Evolutionary conservation across 1,140 invertebrate species (phyloP), one percentile per base, ranked within the genome.

Genomic region (Babylonia areolata): DNA sequence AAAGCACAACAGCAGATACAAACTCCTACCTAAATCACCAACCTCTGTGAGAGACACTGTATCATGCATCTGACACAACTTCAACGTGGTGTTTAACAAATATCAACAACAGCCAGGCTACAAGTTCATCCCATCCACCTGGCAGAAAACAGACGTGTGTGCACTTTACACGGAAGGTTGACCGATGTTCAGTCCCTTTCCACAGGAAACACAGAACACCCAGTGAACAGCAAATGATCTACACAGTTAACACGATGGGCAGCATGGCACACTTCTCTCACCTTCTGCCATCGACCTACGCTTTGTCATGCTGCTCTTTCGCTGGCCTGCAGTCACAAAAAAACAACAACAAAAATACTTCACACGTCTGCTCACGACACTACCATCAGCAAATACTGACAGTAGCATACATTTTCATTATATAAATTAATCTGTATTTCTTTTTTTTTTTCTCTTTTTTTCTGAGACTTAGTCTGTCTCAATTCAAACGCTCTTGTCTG

Each of bases 301-400:
- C 46, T 84, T 84, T 73, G 82, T 84, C 82, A 84, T 23, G 31
- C 58, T 64, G 40, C 58, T 84, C 69, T 84, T 84, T 73, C 82
- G 71, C 15, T 40, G 82, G 23, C 35, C 82, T 84, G 82, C 20
- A 37, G 75, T 77, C 37, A 77, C 37, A 15, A 23, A 77, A 37
- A n/a, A n/a, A n/a, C n/a, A n/a, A n/a, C n/a, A 77, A 77, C 58
- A 64, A 28, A 23, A 2, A 23, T 23, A 28, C 28, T 64, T 64
- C 28, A 23, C 58, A 64, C 17, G 28, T 64, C 2, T 28, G 58
- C 28, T 64, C 2, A 23, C 58, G 15, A 23, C 46, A 51, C 17
- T 51, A 17, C 17, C 46, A 64, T 64, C n/a, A n/a, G n/a, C n/a
- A n/a, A 3, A 23, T 64, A 11, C 12, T 64, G 58, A 64, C 58